Evolutionary conservation across 2,113 vertebrate species (phyloP).

Genomic region (Nesoenas mayeri): DNA sequence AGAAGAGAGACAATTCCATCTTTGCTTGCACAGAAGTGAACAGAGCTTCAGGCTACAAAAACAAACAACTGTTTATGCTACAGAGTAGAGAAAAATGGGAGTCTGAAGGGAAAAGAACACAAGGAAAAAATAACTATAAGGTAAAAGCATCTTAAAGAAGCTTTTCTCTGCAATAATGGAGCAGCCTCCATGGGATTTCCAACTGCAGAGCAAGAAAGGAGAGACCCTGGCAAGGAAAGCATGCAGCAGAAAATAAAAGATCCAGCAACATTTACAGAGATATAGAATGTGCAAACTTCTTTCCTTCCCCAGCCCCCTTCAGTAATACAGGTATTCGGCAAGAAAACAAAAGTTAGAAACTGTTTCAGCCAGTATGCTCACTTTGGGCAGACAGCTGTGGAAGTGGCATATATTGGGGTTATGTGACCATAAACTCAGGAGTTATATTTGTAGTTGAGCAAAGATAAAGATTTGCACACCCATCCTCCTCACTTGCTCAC

Average conservation of each 20-base stretch:
- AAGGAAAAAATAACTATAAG: background rate
- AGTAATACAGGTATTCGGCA: background rate
- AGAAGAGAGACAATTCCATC: background rate
- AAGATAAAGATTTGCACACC: fast-evolving
- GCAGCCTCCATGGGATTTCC: background rate
- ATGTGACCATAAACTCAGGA: fast-evolving
- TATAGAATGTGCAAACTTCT: fast-evolving
- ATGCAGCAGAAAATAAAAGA: background rate
- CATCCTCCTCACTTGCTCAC: background rate
- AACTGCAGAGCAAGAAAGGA: background rate
- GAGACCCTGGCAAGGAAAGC: background rate
- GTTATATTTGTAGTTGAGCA: fast-evolving
- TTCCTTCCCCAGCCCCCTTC: background rate
- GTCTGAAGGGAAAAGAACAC: background rate
- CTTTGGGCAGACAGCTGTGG: too few relatives aligned
- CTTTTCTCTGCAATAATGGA: background rate
- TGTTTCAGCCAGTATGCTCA: background rate
- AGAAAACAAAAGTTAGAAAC: background rate
- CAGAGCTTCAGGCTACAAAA: background rate
- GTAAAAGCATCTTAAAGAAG: background rate
- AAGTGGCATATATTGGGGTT: background rate
- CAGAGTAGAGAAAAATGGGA: background rate
- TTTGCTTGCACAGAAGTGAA: background rate
- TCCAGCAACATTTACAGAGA: background rate
- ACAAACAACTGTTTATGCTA: background rate